phyloP scores from a whole-genome alignment of 2,113 vertebrate species.

The Epinephelus moara region DNA sequence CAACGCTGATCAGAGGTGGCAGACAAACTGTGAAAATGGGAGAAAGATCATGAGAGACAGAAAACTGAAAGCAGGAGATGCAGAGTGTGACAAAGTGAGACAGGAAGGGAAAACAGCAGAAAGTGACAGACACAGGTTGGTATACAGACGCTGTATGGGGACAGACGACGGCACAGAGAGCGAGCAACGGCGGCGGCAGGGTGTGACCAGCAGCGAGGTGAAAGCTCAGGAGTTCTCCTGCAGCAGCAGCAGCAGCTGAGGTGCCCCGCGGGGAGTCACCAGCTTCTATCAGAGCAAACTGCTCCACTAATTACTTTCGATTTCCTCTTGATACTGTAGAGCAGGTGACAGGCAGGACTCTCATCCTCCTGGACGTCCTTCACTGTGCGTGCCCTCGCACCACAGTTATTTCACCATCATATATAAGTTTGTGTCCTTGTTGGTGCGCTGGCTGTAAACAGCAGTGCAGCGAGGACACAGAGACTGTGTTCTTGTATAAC shows the following conservation, averaged over 20 bases:
- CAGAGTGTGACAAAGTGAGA: not conserved
- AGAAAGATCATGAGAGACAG: not conserved
- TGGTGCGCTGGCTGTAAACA: not conserved
- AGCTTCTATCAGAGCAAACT: constrained; percentile 17
- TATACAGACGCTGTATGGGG: not conserved
- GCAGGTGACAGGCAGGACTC: constrained; percentile 17
- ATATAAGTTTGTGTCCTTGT: not conserved
- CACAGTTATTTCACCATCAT: not conserved
- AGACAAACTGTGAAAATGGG: not conserved
- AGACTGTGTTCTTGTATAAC: not conserved
- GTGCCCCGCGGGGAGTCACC: constrained; percentile 48
- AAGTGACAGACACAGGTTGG: not conserved
- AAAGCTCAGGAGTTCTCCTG: constrained; percentile 54
- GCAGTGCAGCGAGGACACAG: not conserved
- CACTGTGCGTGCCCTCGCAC: not conserved
- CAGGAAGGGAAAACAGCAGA: not conserved
- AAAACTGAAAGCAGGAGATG: not conserved
- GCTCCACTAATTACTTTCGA: constrained; percentile 34
- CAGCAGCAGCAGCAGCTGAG: constrained; percentile 44
- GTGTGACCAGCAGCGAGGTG: constrained; percentile 62
- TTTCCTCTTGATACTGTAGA: constrained; percentile 13
- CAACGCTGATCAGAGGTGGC: not conserved
- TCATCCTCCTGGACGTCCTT: not conserved
- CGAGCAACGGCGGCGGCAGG: constrained; percentile 34
- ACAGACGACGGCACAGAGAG: not conserved